A percentile compares a stretch with the other conserved stretches of the same genome.
phyloP scores from a whole-genome alignment of 2,888 invertebrate species.

The Plebejus melissa region DNA sequence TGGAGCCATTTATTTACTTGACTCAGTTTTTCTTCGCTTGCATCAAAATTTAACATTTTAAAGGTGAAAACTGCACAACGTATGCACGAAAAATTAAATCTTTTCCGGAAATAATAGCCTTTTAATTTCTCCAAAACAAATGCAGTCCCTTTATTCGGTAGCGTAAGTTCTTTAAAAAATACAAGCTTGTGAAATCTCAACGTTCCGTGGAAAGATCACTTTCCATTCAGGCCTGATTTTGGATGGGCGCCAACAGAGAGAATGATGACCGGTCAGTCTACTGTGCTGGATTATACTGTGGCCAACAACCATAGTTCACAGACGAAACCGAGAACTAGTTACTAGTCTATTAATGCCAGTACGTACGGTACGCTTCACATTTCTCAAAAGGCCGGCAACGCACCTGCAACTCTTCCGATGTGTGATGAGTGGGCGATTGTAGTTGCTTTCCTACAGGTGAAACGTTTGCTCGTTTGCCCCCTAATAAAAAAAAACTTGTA shows the following conservation, averaged over 20 bases:
- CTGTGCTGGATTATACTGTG: constrained; percentile 26
- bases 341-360: not conserved
- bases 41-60: not conserved
- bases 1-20: not conserved
- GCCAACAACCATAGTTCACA: not conserved
- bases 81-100: not conserved
- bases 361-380: no score
- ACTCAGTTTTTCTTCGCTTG: not conserved
- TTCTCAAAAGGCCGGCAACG: no score
- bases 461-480: no score
- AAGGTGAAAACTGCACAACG: not conserved
- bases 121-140: not conserved
- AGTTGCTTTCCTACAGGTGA: no score
- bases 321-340: not conserved
- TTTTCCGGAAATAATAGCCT: not conserved
- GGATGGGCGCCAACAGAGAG: constrained; percentile 34
- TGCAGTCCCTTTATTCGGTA: not conserved
- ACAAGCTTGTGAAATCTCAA: constrained; percentile 30
- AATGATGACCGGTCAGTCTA: constrained; percentile 36
- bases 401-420: no score
- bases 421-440: no score
- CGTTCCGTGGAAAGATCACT: constrained; percentile 37
- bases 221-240: constrained; percentile 37
- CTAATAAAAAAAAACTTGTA: not conserved
- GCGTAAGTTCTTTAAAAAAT: not conserved